Evolutionary conservation across 35 echinoderm and acorn worm species (phyloP), one percentile per base, ranked within the genome.

Genomic region (Apostichopus japonicus): DNA sequence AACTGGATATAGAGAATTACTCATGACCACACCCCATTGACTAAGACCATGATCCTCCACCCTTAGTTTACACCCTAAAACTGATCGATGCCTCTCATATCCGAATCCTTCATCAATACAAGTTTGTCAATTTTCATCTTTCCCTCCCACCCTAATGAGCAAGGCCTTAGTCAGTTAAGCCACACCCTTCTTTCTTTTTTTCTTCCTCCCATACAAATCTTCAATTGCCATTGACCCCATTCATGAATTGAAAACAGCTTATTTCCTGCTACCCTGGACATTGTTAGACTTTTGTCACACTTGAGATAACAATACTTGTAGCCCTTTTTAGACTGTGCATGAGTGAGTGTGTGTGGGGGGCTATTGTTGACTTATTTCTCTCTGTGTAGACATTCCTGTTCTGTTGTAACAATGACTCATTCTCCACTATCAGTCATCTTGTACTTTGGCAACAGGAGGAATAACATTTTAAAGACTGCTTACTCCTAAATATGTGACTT

Each of bases 221-320:
- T 25, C 1, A 87, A 6, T 52, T 53, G 8, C 54, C 58, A 10
- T 63, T 44, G 33, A 58, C 8, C 63, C 54, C 86, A 53, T 87
- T 71, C 58, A 53, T 80, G 13, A 24, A 14, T 27, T 14, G 23
- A 14, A 14, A 19, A 80, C 23, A 67, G 67, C 25, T 4, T 61
- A 22, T 91, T 91, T 91, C 72, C 72, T 55, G 90, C 90, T 91
- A 91, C 90, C 90, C 90, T 91, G 90, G 73, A 55, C 19, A 91
- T 79, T 24, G 63, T 67, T 19, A 44, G 33, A 44, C 33, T 53
- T 27, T 19, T 54, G 22, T 83, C 33, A 24, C 24, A 53, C 11
- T 65, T 65, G 10, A 6, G 5, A 71, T 67, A 67, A 44, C 63
- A 67, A 8, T 67, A 44, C 33, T 33, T 44, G 33, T 44, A 44